Evolutionary conservation across 1,140 invertebrate species (phyloP), one percentile per base, ranked within the genome.

Genomic region (Hycleus phaleratus): DNA sequence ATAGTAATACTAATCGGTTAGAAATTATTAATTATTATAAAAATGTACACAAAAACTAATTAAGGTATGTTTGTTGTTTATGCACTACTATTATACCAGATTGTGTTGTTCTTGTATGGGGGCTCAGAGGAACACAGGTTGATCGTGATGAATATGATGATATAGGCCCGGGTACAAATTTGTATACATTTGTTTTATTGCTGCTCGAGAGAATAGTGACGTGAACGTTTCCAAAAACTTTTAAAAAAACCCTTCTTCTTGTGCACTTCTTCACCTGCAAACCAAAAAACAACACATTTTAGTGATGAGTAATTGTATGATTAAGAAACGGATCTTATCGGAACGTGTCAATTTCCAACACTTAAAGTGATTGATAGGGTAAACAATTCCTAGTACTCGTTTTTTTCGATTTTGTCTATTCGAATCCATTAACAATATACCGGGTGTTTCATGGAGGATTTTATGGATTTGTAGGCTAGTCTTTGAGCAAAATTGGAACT

Each of bases 191-290:
- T 45, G 18, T 26, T 55, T 60, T 81, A 80, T 80, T 85, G 83
- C 70, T 90, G 87, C 73, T 91, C 88, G 73, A 90, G 74, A 25
- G 87, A 90, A 71, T 88, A 87, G 69, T 89, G 87, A 49, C 87
- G 83, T 49, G 87, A 88, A 56, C 85, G 81, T 73, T 90, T 90
- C 87, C 87, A 91, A 58, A 90, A 83, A 70, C 79, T 87, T 75
- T 87, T 87, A 77, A 90, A 91, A 69, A 91, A 88, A 49, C 87
- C 85, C 73, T 87, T 87, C 71, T 88, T 88, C 73, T 90, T 88
- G 53, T 87, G 85, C 71, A 77, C 68, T 49, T 86, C 83, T 59
- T 86, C 85, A 61, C 83, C 86, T 86, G 78, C 57, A 77, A 77
- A 42, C 5, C 32, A 32, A 7, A 32, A 32, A 32, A 42, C 40